Conservation (phyloP, 2,888 invertebrate genomes). For the Acanthosoma haemorrhoidale region DNA sequence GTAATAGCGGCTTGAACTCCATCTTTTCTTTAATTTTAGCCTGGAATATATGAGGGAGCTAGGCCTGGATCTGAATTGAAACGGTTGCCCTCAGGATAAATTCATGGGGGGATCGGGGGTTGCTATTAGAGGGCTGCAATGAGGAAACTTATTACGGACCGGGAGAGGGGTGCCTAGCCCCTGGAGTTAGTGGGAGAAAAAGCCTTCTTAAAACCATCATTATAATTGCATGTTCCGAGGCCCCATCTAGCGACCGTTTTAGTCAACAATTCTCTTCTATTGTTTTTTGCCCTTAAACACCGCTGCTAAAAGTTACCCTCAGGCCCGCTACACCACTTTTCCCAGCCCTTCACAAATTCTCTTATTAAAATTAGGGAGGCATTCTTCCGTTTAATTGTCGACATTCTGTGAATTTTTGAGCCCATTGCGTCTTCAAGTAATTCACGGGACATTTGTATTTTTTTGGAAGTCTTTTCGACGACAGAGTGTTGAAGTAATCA, state of each 20-base stretch:
- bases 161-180: background rate
- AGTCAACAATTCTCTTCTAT: background rate
- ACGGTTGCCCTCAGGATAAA: no score
- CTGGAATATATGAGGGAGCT: background rate
- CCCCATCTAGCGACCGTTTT: background rate
- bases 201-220: background rate
- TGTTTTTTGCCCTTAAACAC: background rate
- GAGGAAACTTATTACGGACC: background rate
- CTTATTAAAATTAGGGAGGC: background rate
- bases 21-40: no score
- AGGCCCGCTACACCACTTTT: background rate
- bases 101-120: no score
- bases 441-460: background rate
- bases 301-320: background rate
- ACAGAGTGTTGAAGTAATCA: no score
- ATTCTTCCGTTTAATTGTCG: no score
- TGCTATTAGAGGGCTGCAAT: background rate
- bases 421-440: background rate
- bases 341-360: background rate
- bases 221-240: background rate
- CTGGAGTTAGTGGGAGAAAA: background rate
- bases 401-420: no score
- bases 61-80: background rate
- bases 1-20: no score
- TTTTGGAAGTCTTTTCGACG: background rate